Base-by-base conservation (phyloP, 2,888 invertebrate genomes). In the Tenthredo mesomela region DNA sequence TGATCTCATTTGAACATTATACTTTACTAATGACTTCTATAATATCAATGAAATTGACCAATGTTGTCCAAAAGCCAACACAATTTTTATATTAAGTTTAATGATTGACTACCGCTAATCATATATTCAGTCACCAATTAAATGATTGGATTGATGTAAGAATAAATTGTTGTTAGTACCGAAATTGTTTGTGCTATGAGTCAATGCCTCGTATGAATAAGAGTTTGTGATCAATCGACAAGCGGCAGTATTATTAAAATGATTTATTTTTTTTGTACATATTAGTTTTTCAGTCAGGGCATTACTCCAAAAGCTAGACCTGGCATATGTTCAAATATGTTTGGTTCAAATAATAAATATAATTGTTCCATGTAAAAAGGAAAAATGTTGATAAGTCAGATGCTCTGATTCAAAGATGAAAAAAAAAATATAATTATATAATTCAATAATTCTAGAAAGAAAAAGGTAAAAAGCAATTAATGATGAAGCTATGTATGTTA, bases 401-500 rank as follows among this genome's bases (percentile, higher is more conserved):
- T 73, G 25, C n/a, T 15, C 15, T 9, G 10, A 47, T 10, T 25
- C 5, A 25, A 43, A 10, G 21, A 10, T 73, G 25, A 47, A 21
- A 6, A 6, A 15, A 6, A 40, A 21, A 12, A 21, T 47, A 43
- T 47, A 47, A 2, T n/a, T n/a, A n/a, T 47, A 54, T 7, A 54
- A 54, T 47, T 43, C 43, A 73, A 67, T 67, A 18, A 67, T 67
- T 15, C 12, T 29, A 18, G 18, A 9, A 43, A 75, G 29, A 29
- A 54, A 77, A 54, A 15, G 7, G n/a, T 29, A 54, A 25, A 50
- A 33, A 50, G 29, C 50, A 50, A 18, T 10, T 7, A 7, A 54
- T 54, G 7, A 33, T 77, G 25, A 77, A 50, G 77, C 29, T 18
- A 43, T 21, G 71, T 43, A 43, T 73, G n/a, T 43, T 73, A 43